A percentile compares a stretch with the other conserved stretches of the same genome.
Conservation (phyloP, 2,888 invertebrate genomes). For the Chamaedrilus cognettii region DNA sequence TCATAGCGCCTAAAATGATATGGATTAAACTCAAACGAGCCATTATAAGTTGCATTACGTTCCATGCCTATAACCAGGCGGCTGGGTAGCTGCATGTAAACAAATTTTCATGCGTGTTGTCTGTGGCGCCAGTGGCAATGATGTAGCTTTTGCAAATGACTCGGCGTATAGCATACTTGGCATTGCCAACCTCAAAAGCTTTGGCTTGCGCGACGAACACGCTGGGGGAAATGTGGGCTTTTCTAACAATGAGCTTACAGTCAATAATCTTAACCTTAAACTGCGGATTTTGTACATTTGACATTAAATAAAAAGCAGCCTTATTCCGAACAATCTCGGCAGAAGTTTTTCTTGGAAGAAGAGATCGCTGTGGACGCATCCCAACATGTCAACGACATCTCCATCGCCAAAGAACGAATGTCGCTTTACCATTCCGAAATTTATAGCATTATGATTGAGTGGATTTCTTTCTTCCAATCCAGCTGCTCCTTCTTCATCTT, state of each 20-base stretch:
- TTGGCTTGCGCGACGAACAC: conserved; percentile 1
- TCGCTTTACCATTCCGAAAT: neutral
- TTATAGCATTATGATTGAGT: neutral
- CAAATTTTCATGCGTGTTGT: neutral
- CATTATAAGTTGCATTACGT: neutral
- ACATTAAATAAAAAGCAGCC: too few species aligned
- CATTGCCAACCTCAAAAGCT: conserved; percentile 2
- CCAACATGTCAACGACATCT: neutral
- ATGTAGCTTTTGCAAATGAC: neutral
- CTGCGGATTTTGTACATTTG: neutral
- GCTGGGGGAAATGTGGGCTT: neutral
- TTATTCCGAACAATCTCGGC: too few species aligned
- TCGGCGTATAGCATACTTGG: conserved; percentile 2
- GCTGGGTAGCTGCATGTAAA: neutral
- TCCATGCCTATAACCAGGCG: neutral
- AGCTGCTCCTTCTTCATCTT: too few species aligned
- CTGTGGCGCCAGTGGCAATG: neutral
- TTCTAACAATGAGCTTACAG: conserved; percentile 1
- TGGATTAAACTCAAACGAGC: neutral
- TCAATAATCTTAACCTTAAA: neutral
- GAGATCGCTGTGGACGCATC: neutral
- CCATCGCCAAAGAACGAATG: neutral
- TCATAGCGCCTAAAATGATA: neutral
- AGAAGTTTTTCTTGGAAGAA: neutral
- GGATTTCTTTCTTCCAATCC: neutral